Evolutionary conservation across 2,888 invertebrate species (phyloP), one percentile per base, ranked within the genome.

Genomic region (Drepanosiphum platanoidis): DNA sequence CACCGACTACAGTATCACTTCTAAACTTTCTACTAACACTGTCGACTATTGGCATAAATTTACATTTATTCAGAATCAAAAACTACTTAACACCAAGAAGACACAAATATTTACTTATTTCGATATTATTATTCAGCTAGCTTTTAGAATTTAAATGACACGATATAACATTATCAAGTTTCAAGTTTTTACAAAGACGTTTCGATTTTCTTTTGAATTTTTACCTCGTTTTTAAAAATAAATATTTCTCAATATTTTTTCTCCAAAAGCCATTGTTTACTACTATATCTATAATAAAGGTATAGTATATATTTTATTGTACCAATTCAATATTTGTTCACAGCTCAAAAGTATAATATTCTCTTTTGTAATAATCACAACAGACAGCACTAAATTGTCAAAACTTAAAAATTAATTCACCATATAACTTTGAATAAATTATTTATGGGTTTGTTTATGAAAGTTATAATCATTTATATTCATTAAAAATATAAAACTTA

Each of bases 391-490:
- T 27, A 39, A 39, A 30, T 30, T 74, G 5, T 77, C 61, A 61
- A 74, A 61, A 36, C 13, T 2, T 61, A 30, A 64, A 39, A 30
- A 58, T 27, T 22, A 68, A 68, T 68, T 36, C 22, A 36, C 18
- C 39, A 27, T 13, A 39, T n/a, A 13, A 71, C 39, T 71, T 34
- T 4, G 39, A 32, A 61, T 27, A 39, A 58, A 77, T 77, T 27
- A 77, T 61, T 5, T 8, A 18, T 4, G 3, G 27, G 61, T 61
- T 36, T 75, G 15, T 58, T 36, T 61, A 77, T 77, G 39, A 77
- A 64, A 61, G 36, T 61, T 70, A 77, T 61, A 36, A 18, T 61
- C 36, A 61, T 9, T 77, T 61, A 27, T 30, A 27, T 58, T 77
- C 7, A 8, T 61, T 61, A 22, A 77, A 77, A 30, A 13, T 3